Percentiles rank a stretch among this genome's conserved stretches.
These are phyloP conservation scores for Mythimna loreyi DNA, from an alignment of 2,888 invertebrate species.

Conservation along the genomic window DNA sequence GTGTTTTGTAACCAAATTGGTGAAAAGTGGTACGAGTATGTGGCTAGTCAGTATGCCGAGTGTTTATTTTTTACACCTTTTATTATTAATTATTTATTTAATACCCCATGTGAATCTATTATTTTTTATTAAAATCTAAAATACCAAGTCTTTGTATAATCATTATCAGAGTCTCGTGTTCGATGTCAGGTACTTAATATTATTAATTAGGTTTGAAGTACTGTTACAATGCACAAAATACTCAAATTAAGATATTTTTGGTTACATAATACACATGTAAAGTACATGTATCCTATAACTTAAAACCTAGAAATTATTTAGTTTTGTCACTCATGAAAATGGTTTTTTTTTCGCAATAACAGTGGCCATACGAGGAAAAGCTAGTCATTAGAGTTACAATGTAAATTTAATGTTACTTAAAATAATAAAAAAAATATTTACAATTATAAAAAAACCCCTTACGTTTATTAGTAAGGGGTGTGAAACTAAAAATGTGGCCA, in stretches of 20 bases:
- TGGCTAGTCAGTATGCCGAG: slow-evolving; percentile 45
- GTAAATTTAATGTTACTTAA: slow-evolving; percentile 85
- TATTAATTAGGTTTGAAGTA: background rate
- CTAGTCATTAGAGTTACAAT: slow-evolving; percentile 90
- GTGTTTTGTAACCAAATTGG: slow-evolving; percentile 58
- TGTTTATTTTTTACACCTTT: slow-evolving; percentile 29
- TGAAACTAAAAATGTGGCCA: slow-evolving; percentile 90
- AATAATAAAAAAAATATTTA: slow-evolving; percentile 85
- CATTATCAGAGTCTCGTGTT: background rate
- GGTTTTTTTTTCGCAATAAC: slow-evolving; percentile 72
- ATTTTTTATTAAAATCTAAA: background rate
- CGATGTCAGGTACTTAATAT: background rate
- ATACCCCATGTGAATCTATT: background rate
- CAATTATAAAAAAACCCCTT: slow-evolving; percentile 82
- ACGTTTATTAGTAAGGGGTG: slow-evolving; percentile 85
- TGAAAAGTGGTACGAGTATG: slow-evolving; percentile 36
- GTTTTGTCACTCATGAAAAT: slow-evolving; percentile 61
- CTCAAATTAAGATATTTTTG: slow-evolving; percentile 53
- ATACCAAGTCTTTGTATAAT: background rate
- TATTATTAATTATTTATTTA: slow-evolving; percentile 9
- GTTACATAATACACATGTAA: slow-evolving; percentile 67
- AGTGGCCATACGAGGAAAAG: slow-evolving; percentile 89
- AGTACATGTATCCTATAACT: slow-evolving; percentile 59
- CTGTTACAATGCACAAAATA: slow-evolving; percentile 36
- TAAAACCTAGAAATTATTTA: slow-evolving; percentile 58